These are phyloP conservation scores for Adelphocoris suturalis DNA, from an alignment of 2,888 invertebrate species.

Conservation along the genomic window DNA sequence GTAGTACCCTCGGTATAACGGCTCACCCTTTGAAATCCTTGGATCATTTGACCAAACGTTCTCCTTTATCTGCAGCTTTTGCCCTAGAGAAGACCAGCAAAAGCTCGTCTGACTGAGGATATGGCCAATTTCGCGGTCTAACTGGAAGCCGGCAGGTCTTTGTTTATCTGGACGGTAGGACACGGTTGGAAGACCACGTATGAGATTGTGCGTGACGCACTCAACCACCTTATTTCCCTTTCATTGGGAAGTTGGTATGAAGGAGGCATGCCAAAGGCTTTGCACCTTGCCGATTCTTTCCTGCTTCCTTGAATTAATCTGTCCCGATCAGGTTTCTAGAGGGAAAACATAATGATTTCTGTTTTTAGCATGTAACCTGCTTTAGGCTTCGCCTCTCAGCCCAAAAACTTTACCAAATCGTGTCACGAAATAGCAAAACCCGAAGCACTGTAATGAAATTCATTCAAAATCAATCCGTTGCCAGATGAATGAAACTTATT, in stretches of 20 bases:
- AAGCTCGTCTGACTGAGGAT: constrained; percentile 11
- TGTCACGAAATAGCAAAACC: too few relatives aligned
- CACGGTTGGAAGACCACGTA: constrained; percentile 52
- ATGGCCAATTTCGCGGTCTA: constrained; percentile 31
- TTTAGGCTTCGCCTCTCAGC: too few relatives aligned
- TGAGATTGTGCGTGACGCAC: constrained; percentile 52
- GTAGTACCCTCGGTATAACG: too few relatives aligned
- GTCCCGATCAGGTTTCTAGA: not conserved
- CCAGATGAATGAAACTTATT: too few relatives aligned
- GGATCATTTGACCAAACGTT: too few relatives aligned
- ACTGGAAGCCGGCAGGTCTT: not conserved
- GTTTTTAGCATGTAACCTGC: too few relatives aligned
- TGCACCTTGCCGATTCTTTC: not conserved
- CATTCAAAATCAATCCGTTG: too few relatives aligned
- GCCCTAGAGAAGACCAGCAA: not conserved
- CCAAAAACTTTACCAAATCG: too few relatives aligned
- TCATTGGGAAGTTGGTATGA: constrained; percentile 11
- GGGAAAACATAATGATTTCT: too few relatives aligned
- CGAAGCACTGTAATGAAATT: too few relatives aligned
- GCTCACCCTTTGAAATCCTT: too few relatives aligned
- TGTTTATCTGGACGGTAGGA: constrained; percentile 17
- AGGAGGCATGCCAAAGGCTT: not conserved
- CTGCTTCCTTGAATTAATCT: not conserved
- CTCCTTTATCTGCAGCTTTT: too few relatives aligned
- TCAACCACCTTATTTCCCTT: constrained; percentile 40